Base-by-base conservation (phyloP, 2,888 invertebrate species). In the Pristionchus mayeri region DNA sequence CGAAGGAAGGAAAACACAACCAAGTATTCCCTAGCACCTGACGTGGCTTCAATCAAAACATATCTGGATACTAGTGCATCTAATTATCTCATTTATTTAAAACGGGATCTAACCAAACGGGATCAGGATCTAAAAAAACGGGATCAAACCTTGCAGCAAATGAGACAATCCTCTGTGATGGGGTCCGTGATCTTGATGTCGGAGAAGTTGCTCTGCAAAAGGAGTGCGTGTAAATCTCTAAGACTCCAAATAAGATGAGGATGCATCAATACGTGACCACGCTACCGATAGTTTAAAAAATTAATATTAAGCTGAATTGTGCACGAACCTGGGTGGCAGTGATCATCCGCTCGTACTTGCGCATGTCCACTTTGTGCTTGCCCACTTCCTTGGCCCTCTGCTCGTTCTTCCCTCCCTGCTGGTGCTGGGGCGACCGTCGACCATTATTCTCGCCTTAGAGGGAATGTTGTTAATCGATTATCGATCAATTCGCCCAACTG, bases 91-190 rank as follows among this genome's bases (percentile, higher is more conserved):
- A n/a, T 44, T 9, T 44, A 44, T 44, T 13, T 13, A 44, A 44
- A 44, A 9, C 6, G 44, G 44, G 44, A 44, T 6, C 7, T 9
- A 44, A 54, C 9, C 2, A 27, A 57, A 11, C 57, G n/a, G 57
- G 24, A 57, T 57, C n/a, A 57, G n/a, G 21, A 57, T 21, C 18
- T n/a, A 57, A 57, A 57, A 57, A n/a, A 52, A 52, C 16, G 52
- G 52, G 52, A 11, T 52, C 21, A 9, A 48, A 83, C 85, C 83
- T 92, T 91, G 84, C 91, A 92, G 78, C 92, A 92, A 67, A 92
- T 90, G 52, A 87, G 86, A 85, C 92, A 92, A 6, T 92, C 91
- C 18, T 88, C 86, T 24, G 86, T 85, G n/a, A 85, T 85, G 1
- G 54, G 57, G 0, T 86, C 86, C 4, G 86, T 86, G 27, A 71